Conservation (phyloP, 2,888 invertebrate genomes). For the Empis livida region DNA sequence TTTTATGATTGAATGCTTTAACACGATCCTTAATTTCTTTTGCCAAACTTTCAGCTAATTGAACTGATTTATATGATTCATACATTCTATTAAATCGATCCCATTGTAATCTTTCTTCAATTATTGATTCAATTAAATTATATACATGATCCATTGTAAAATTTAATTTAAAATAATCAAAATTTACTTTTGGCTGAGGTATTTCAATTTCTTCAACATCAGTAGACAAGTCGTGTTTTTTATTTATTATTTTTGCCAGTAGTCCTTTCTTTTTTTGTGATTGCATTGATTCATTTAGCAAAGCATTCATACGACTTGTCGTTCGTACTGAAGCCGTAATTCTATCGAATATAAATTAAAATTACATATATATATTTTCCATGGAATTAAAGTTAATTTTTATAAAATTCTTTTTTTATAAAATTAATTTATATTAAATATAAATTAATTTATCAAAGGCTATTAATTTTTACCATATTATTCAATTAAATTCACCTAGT, state of each 20-base stretch:
- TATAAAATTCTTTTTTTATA: too few species aligned
- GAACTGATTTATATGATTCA: conserved; percentile 32
- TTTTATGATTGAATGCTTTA: conserved; percentile 26
- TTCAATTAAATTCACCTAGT: background rate
- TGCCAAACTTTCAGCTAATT: conserved; percentile 28
- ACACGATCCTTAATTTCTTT: conserved; percentile 29
- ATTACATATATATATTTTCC: too few species aligned
- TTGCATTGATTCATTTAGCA: conserved; percentile 30
- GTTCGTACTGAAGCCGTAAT: conserved; percentile 34
- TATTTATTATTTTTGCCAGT: background rate
- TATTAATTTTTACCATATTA: too few species aligned
- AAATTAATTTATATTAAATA: too few species aligned
- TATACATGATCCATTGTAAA: conserved; percentile 33
- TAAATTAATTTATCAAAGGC: too few species aligned
- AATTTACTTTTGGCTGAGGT: conserved; percentile 24
- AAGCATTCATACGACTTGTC: conserved; percentile 33
- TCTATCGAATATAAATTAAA: conserved; percentile 12
- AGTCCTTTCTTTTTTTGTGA: conserved; percentile 7
- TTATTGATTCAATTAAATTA: conserved; percentile 27
- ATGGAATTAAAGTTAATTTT: too few species aligned
- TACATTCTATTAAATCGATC: conserved; percentile 33
- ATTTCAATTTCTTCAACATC: conserved; percentile 14
- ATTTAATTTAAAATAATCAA: conserved; percentile 27
- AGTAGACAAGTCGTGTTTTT: conserved; percentile 13
- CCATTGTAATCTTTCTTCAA: conserved; percentile 32